Percentiles rank a stretch among this genome's conserved stretches.
Evolutionary conservation across 1,140 invertebrate species (phyloP).

Genomic region (Penaeus chinensis): DNA sequence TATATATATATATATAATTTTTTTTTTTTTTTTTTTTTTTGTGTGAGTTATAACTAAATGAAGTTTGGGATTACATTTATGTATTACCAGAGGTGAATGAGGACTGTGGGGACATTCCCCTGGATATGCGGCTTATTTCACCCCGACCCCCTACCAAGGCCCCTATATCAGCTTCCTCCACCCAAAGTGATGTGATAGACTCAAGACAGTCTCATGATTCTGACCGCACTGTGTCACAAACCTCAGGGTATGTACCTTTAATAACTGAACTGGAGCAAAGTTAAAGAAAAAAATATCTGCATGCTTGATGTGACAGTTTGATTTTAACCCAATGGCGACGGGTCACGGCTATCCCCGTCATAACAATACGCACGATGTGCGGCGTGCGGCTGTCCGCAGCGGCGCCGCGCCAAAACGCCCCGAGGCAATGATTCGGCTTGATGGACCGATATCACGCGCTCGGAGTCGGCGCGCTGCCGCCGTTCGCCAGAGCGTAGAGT

Average conservation of each 20-base stretch:
- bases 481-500: no score
- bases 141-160: slow-evolving; percentile 36
- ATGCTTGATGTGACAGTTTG: no score
- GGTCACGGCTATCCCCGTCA: no score
- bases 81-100: slow-evolving; percentile 27
- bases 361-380: no score
- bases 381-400: no score
- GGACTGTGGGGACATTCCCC: slow-evolving; percentile 49
- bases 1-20: no score
- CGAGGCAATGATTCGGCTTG: no score
- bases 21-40: background rate
- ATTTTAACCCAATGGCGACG: no score
- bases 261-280: background rate
- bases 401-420: no score
- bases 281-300: no score
- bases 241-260: slow-evolving; percentile 56
- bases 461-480: no score
- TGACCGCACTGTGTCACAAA: slow-evolving; percentile 62
- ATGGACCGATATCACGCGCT: no score
- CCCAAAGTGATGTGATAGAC: slow-evolving; percentile 62
- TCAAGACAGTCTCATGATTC: slow-evolving; percentile 62
- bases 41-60: background rate
- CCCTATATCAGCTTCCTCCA: slow-evolving; percentile 54
- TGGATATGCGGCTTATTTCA: slow-evolving; percentile 55
- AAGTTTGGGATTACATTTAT: background rate